Evolutionary conservation across 2,888 invertebrate species (phyloP).

Genomic region (Heliconius hortense): DNA sequence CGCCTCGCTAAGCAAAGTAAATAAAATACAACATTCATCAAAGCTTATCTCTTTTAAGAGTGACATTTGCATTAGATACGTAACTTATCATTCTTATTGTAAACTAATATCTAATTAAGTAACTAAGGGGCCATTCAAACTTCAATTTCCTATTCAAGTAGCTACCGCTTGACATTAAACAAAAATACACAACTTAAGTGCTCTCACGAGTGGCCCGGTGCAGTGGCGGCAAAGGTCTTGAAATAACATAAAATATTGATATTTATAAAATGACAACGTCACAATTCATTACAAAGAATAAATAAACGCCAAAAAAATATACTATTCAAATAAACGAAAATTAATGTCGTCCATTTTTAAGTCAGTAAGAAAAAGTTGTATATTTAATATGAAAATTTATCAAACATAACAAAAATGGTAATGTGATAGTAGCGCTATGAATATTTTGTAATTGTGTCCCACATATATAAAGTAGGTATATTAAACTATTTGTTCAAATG

Average conservation of each 20-base stretch:
- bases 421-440: not conserved
- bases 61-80: slow-evolving; percentile 41
- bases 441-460: not conserved
- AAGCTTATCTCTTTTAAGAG: slow-evolving; percentile 31
- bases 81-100: slow-evolving; percentile 34
- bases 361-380: not conserved
- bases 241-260: not conserved
- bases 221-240: not conserved
- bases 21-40: slow-evolving; percentile 1
- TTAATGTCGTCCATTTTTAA: not conserved
- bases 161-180: slow-evolving; percentile 4
- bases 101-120: slow-evolving; percentile 38
- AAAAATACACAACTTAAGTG: not conserved
- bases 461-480: not conserved
- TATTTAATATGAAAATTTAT: no score
- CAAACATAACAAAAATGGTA: not conserved
- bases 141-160: slow-evolving; percentile 21
- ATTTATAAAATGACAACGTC: no score
- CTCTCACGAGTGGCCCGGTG: not conserved
- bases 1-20: not conserved
- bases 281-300: no score
- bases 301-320: no score
- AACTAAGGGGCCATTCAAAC: slow-evolving; percentile 23
- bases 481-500: slow-evolving; percentile 5
- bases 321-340: no score